Evolutionary conservation across 2,113 vertebrate genomes (phyloP).

Genomic region (Oostethus manadensis): DNA sequence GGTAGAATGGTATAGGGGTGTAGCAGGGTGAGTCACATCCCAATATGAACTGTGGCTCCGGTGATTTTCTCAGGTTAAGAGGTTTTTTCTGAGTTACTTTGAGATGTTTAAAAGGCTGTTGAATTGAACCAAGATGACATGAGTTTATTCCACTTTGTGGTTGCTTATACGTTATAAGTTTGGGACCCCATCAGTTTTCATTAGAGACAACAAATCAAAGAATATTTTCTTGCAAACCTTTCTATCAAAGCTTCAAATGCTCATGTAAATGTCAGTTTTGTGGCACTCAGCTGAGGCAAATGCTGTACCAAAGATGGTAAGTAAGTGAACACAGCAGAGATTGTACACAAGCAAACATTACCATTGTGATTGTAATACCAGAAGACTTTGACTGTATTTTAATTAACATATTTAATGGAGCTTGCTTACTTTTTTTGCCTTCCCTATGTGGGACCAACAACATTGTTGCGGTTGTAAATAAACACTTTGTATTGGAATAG

Average conservation of each 20-base stretch:
- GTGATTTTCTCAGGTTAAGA: constrained; percentile 45
- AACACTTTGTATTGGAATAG: constrained; percentile 25
- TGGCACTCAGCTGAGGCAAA: constrained; percentile 8
- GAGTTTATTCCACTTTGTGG: not conserved
- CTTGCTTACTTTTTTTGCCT: constrained; percentile 12
- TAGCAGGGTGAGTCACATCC: constrained; percentile 17
- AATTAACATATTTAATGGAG: constrained; percentile 8
- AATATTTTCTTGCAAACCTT: not conserved
- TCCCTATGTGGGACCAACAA: constrained; percentile 31
- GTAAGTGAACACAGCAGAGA: constrained; percentile 17
- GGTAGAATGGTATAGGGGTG: constrained; percentile 16
- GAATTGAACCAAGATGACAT: not conserved
- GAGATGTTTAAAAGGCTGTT: constrained; percentile 13
- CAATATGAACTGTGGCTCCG: constrained; percentile 30
- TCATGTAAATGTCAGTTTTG: constrained; percentile 11
- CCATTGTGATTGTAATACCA: constrained; percentile 25
- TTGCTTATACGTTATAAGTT: not conserved
- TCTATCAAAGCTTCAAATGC: constrained; percentile 17
- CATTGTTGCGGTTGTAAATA: constrained; percentile 4
- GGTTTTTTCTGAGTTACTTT: constrained; percentile 25
- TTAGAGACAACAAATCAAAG: constrained; percentile 4
- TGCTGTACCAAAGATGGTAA: constrained; percentile 30
- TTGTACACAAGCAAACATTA: constrained; percentile 16
- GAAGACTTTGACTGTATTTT: constrained; percentile 29
- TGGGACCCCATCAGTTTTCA: constrained; percentile 9